Conservation (phyloP, 2,113 vertebrate genomes). For the Holacanthus passer region DNA sequence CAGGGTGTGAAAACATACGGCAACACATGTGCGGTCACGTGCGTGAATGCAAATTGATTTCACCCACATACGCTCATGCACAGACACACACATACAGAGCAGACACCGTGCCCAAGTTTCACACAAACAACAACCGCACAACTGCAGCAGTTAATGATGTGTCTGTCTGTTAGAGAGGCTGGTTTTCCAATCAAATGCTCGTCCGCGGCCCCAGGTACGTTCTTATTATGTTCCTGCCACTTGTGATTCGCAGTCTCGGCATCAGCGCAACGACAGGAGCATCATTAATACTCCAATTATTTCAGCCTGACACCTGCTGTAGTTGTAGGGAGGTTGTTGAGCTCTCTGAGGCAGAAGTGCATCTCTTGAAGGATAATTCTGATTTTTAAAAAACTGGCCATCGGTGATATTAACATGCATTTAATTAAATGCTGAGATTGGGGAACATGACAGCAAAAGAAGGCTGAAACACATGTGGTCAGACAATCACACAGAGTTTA, state of each 20-base stretch:
- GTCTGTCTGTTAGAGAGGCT: slow-evolving; percentile 25
- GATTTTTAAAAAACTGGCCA: not conserved
- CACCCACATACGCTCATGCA: slow-evolving; percentile 32
- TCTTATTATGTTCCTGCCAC: slow-evolving; percentile 46
- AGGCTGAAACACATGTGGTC: not conserved
- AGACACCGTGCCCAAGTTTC: slow-evolving; percentile 22
- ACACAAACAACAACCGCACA: slow-evolving; percentile 15
- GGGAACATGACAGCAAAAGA: not conserved
- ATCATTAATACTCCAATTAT: slow-evolving; percentile 40
- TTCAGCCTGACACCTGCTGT: slow-evolving; percentile 10
- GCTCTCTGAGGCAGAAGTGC: not conserved
- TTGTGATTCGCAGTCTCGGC: slow-evolving; percentile 37
- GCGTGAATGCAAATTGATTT: slow-evolving; percentile 36
- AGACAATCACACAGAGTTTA: not conserved
- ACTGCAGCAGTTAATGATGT: slow-evolving; percentile 38
- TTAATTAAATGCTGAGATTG: not conserved
- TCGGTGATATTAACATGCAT: not conserved
- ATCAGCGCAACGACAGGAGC: slow-evolving; percentile 33
- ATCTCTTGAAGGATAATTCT: not conserved
- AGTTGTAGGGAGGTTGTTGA: not conserved
- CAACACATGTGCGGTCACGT: slow-evolving; percentile 11
- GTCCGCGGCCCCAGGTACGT: slow-evolving; percentile 37
- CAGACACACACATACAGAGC: slow-evolving; percentile 15
- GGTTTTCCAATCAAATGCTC: slow-evolving; percentile 40
- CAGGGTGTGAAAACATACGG: not conserved